Evolutionary conservation across 1,140 invertebrate genomes (phyloP).

Genomic region (Nasonia giraulti): DNA sequence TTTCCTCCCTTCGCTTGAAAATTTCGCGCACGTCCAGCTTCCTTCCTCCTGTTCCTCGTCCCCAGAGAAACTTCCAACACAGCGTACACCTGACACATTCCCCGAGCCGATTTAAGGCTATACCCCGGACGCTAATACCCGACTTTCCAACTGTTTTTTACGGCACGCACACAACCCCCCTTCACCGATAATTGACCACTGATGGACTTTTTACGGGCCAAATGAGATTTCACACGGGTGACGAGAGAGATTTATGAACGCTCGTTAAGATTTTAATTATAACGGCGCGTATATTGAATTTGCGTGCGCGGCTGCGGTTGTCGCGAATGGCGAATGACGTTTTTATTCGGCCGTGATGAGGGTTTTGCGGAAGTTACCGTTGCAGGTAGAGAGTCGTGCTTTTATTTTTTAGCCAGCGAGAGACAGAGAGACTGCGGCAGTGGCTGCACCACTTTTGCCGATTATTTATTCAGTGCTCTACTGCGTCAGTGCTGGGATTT

Average conservation of each 20-base stretch:
- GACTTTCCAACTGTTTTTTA: neutral
- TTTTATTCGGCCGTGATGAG: slow-evolving; percentile 2
- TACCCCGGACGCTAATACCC: neutral
- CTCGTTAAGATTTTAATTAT: slow-evolving; percentile 37
- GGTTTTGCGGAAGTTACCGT: neutral
- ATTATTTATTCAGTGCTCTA: neutral
- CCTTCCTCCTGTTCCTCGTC: too few species aligned
- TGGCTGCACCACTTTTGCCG: neutral
- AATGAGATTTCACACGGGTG: slow-evolving; percentile 27
- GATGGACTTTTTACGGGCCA: slow-evolving; percentile 14
- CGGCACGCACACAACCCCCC: too few species aligned
- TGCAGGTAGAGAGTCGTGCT: too few species aligned
- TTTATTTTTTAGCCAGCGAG: neutral
- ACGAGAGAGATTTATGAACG: slow-evolving; percentile 26
- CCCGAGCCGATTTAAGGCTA: too few species aligned
- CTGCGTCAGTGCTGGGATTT: neutral
- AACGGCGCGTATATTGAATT: slow-evolving; percentile 3
- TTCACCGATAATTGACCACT: slow-evolving; percentile 19
- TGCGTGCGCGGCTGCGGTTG: neutral
- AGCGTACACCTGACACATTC: neutral
- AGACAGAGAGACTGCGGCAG: neutral
- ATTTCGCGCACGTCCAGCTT: slow-evolving; percentile 23
- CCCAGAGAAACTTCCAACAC: neutral
- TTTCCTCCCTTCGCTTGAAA: slow-evolving; percentile 20
- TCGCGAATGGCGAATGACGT: neutral